phyloP scores from a whole-genome alignment of 2,113 vertebrate genomes.

The Phodopus roborovskii region DNA sequence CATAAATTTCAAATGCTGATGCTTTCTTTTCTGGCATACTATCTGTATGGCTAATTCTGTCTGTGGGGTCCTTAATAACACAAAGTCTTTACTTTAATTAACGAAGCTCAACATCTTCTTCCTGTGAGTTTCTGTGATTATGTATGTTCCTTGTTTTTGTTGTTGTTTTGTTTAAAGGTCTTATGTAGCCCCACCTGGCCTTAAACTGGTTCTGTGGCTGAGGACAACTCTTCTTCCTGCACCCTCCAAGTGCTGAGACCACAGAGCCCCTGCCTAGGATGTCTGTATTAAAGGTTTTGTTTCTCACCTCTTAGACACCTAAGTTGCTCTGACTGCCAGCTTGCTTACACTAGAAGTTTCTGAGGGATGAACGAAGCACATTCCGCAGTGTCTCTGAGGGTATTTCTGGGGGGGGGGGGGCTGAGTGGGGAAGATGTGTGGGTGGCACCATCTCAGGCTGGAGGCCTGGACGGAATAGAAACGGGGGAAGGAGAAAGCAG shows the following conservation, averaged over 20 bases:
- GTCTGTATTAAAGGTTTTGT: neutral
- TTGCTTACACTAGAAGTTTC: neutral
- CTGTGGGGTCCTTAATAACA: neutral
- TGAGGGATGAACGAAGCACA: neutral
- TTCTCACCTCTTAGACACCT: neutral
- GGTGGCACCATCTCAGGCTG: neutral
- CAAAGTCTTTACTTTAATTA: neutral
- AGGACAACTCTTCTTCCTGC: neutral
- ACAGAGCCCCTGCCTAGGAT: neutral
- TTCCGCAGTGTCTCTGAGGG: neutral
- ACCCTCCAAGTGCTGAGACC: neutral
- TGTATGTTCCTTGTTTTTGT: neutral
- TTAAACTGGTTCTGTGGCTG: neutral
- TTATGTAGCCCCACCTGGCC: neutral
- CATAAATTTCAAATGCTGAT: neutral
- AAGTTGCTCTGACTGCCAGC: neutral
- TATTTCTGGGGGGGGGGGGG: neutral
- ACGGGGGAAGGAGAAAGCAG: neutral
- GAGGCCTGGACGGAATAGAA: neutral
- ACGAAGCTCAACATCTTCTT: neutral
- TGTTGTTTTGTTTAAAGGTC: neutral
- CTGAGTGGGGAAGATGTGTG: neutral
- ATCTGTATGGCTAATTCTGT: neutral
- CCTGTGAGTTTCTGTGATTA: neutral
- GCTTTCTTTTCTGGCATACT: neutral